These are phyloP conservation scores for Scomber colias DNA, from an alignment of 2,113 vertebrate genomes.

Conservation along the genomic window DNA sequence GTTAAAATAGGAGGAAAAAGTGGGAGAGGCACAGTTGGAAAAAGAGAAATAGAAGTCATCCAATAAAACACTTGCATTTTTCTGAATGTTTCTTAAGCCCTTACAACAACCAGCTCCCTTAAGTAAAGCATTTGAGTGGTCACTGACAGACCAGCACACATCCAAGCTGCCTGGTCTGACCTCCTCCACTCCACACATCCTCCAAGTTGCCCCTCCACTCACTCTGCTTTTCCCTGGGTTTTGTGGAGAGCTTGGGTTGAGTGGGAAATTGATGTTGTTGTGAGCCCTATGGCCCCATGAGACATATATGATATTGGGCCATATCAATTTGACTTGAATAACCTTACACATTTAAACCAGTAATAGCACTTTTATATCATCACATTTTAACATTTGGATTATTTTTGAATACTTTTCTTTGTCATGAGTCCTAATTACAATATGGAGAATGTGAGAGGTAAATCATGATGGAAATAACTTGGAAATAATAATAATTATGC, in stretches of 20 bases:
- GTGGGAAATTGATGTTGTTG: neutral
- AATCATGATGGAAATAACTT: no score
- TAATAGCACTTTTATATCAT: neutral
- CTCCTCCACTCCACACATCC: constrained; percentile 31
- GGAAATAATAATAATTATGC: no score
- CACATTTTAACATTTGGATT: neutral
- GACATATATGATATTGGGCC: constrained; percentile 1
- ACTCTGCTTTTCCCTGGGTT: neutral
- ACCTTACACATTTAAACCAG: neutral
- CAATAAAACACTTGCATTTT: constrained; percentile 21
- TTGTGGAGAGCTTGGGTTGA: neutral
- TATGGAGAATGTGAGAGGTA: no score
- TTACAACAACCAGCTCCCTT: constrained; percentile 7
- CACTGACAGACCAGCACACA: constrained; percentile 18
- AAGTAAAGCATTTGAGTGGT: constrained; percentile 30
- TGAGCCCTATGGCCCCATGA: constrained; percentile 6
- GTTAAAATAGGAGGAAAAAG: constrained; percentile 1
- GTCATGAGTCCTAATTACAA: no score
- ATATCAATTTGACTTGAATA: constrained; percentile 12
- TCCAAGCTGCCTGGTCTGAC: constrained; percentile 27
- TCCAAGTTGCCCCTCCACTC: constrained; percentile 13
- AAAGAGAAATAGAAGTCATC: constrained; percentile 29
- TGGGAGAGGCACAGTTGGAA: constrained; percentile 26
- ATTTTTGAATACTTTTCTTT: no score
- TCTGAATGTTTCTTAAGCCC: constrained; percentile 13